A percentile compares a stretch with the other conserved stretches of the same genome.
These are phyloP conservation scores for Lacerta viridis DNA, from an alignment of 2,797 vertebrate genomes.

Conservation along the genomic window DNA sequence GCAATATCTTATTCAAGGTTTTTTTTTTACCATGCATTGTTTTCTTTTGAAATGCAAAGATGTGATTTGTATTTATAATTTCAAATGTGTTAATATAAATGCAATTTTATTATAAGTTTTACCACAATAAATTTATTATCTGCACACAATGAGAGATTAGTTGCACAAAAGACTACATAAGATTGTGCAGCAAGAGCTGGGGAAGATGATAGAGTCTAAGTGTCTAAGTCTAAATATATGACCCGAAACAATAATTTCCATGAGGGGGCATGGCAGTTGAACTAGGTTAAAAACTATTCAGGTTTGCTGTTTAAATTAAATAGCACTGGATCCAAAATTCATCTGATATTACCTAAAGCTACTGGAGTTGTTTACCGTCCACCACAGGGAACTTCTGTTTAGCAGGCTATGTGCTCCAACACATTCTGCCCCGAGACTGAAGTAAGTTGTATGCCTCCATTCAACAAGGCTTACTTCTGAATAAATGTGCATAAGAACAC, in stretches of 20 bases:
- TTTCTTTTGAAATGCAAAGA: not conserved
- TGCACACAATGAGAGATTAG: not conserved
- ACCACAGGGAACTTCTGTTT: not conserved
- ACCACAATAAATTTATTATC: not conserved
- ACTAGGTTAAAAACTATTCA: not conserved
- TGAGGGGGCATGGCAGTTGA: not conserved
- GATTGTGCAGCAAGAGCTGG: not conserved
- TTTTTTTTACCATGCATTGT: not conserved
- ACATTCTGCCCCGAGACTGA: no score
- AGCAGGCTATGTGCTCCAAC: not conserved
- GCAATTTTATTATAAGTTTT: not conserved
- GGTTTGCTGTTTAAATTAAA: not conserved
- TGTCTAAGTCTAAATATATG: no score
- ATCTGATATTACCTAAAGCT: not conserved
- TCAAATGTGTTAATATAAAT: conserved; percentile 6
- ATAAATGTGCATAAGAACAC: no score
- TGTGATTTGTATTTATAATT: conserved; percentile 26
- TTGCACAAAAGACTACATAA: not conserved
- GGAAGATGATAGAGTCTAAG: not conserved
- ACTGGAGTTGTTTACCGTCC: no score
- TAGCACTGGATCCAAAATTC: not conserved
- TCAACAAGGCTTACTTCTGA: no score
- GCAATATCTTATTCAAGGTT: not conserved
- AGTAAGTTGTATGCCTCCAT: no score
- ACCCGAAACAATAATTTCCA: not conserved